phyloP scores from a whole-genome alignment of 2,797 vertebrate species.

The Oryzias sinensis region DNA sequence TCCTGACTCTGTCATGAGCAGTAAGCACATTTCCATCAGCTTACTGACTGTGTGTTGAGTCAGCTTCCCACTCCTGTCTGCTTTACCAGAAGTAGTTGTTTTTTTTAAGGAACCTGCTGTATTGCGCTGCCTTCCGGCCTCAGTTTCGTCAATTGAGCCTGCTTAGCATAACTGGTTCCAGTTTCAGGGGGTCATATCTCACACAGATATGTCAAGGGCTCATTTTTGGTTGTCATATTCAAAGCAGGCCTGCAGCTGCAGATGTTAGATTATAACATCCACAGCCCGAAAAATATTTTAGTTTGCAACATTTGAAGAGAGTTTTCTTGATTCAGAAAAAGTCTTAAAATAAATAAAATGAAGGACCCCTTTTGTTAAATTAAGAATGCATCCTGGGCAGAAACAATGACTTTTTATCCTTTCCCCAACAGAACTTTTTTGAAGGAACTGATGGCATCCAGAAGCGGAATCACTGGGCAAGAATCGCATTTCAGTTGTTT shows the following conservation, averaged over 20 bases:
- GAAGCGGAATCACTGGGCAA: constrained; percentile 26
- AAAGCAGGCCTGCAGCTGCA: not conserved
- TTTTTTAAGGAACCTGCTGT: constrained; percentile 59
- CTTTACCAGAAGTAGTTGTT: constrained; percentile 57
- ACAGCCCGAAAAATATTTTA: not conserved
- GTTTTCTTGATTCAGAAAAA: no score
- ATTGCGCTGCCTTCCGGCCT: constrained; percentile 32
- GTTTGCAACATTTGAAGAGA: no score
- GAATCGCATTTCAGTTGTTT: constrained; percentile 7
- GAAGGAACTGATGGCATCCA: constrained; percentile 11
- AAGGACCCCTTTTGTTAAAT: no score
- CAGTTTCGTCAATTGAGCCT: constrained; percentile 55
- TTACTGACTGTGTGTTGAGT: constrained; percentile 55
- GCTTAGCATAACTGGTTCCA: constrained; percentile 29
- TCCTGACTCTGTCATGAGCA: not conserved
- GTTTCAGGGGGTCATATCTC: constrained; percentile 24
- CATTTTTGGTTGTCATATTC: constrained; percentile 3
- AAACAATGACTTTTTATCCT: constrained; percentile 6
- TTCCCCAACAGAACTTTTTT: not conserved
- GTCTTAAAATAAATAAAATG: no score
- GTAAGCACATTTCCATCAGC: constrained; percentile 35
- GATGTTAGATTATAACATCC: not conserved
- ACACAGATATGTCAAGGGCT: constrained; percentile 16
- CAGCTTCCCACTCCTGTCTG: constrained; percentile 57
- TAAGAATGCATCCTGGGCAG: no score